phyloP scores from a whole-genome alignment of 1,140 invertebrate species.

The Neelides sp. region DNA sequence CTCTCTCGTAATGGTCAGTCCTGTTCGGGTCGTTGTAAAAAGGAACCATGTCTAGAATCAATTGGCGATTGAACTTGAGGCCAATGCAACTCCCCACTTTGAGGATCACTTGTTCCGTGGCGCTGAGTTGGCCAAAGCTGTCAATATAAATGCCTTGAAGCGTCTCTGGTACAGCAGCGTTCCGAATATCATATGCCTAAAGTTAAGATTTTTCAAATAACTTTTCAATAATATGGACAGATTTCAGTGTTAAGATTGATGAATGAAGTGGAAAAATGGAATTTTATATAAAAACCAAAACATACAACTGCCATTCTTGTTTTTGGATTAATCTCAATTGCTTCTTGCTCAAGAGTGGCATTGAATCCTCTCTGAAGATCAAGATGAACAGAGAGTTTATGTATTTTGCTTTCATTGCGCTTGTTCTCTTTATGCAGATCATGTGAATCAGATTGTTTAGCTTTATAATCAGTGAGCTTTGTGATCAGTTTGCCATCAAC shows the following conservation, averaged over 20 bases:
- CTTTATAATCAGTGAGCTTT: no score
- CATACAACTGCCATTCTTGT: slow-evolving; percentile 16
- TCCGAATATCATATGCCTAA: background rate
- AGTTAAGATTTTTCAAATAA: background rate
- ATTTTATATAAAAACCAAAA: no score
- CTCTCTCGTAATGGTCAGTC: slow-evolving; percentile 13
- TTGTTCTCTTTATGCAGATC: no score
- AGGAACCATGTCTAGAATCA: slow-evolving; percentile 42
- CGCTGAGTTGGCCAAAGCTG: slow-evolving; percentile 42
- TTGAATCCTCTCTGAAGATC: no score
- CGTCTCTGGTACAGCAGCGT: slow-evolving; percentile 14
- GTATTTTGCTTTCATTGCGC: no score
- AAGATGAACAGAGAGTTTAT: no score
- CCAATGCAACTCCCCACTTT: slow-evolving; percentile 49
- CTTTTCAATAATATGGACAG: slow-evolving; percentile 16
- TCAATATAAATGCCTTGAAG: slow-evolving; percentile 39
- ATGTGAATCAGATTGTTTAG: no score
- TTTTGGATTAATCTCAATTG: slow-evolving; percentile 7
- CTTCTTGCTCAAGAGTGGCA: no score
- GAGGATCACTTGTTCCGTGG: slow-evolving; percentile 46
- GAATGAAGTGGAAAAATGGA: no score
- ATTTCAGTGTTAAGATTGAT: no score
- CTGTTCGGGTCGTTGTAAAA: no score
- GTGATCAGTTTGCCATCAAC: no score
- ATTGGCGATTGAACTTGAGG: slow-evolving; percentile 42